These are phyloP conservation scores for Hyposoter didymator DNA, from an alignment of 2,888 invertebrate species.

Conservation along the genomic window DNA sequence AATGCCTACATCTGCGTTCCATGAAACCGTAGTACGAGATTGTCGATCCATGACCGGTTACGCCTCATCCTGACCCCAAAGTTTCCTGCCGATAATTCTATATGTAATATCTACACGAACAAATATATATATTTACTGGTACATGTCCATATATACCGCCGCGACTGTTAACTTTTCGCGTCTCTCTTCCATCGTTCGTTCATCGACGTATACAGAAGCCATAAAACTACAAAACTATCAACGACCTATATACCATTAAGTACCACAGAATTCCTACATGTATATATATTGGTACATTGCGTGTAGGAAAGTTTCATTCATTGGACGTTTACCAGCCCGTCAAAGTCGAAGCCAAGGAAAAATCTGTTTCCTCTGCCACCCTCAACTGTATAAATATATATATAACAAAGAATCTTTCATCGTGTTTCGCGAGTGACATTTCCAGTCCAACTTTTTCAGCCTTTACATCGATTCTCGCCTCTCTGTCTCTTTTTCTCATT, in stretches of 20 bases:
- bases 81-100: conserved; percentile 74
- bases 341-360: conserved; percentile 55
- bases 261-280: conserved; percentile 13
- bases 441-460: conserved; percentile 56
- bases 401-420: conserved; percentile 35
- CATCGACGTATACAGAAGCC: conserved; percentile 23
- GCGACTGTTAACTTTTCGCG: conserved; percentile 49
- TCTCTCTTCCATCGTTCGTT: conserved; percentile 41
- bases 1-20: conserved; percentile 3
- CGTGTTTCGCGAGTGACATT: conserved; percentile 42
- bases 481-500: neutral
- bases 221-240: conserved; percentile 43
- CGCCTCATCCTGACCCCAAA: conserved; percentile 71
- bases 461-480: conserved; percentile 7
- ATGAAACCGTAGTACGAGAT: conserved; percentile 61
- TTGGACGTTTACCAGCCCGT: conserved; percentile 52
- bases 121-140: neutral
- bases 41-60: conserved; percentile 74
- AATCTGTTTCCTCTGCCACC: conserved; percentile 34
- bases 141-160: neutral
- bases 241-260: neutral
- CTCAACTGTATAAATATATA: neutral
- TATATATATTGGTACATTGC: neutral
- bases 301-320: conserved; percentile 47
- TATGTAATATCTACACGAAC: conserved; percentile 1